phyloP scores from a whole-genome alignment of 2,888 invertebrate species.

The Ditula angustiorana region DNA sequence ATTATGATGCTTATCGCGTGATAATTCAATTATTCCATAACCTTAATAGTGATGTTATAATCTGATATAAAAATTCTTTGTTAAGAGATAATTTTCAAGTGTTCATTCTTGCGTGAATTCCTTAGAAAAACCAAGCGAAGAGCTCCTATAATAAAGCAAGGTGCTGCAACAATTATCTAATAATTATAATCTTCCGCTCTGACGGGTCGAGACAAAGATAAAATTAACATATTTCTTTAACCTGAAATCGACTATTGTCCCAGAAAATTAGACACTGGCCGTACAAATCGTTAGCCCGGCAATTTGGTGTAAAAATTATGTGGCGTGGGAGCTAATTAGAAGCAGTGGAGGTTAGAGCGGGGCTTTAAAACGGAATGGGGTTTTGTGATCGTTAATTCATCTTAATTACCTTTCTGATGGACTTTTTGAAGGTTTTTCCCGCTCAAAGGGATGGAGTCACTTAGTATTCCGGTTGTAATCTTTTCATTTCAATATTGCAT shows the following conservation, averaged over 20 bases:
- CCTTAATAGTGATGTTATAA: constrained; percentile 44
- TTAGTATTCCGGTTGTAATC: constrained; percentile 60
- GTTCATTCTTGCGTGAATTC: constrained; percentile 52
- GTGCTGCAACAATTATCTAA: constrained; percentile 70
- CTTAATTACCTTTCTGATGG: constrained; percentile 71
- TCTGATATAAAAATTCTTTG: constrained; percentile 31
- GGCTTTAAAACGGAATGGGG: constrained; percentile 49
- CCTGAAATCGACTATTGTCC: constrained; percentile 77
- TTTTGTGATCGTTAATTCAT: constrained; percentile 70
- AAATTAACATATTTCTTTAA: constrained; percentile 83
- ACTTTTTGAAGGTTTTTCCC: constrained; percentile 58
- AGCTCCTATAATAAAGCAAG: constrained; percentile 60
- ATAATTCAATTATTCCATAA: constrained; percentile 42
- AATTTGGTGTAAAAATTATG: constrained; percentile 76
- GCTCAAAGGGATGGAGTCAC: constrained; percentile 56
- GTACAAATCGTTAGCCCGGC: constrained; percentile 68
- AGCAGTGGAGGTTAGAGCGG: constrained; percentile 50
- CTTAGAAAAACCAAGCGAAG: constrained; percentile 55
- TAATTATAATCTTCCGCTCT: constrained; percentile 84
- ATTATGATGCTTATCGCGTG: not conserved
- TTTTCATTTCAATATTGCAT: constrained; percentile 33
- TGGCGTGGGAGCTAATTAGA: constrained; percentile 73
- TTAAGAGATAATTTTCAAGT: constrained; percentile 46
- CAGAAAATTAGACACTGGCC: constrained; percentile 76
- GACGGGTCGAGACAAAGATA: constrained; percentile 74